Conservation (phyloP, 2,113 vertebrate species). For the Glaucidium brasilianum region DNA sequence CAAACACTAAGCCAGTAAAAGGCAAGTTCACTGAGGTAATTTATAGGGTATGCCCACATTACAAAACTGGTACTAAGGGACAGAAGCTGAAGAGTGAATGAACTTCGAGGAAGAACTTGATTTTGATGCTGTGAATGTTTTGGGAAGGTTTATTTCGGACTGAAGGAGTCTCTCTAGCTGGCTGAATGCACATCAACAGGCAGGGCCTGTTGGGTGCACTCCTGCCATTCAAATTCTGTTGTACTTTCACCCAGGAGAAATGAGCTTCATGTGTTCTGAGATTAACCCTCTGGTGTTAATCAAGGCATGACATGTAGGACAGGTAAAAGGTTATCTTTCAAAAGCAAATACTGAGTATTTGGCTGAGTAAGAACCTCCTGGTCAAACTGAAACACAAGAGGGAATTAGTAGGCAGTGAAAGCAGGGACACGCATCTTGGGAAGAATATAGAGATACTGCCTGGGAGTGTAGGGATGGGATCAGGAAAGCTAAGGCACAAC, state of each 20-base stretch:
- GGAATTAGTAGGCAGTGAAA: background rate
- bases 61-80: background rate
- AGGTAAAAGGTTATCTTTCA: background rate
- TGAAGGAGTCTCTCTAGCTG: background rate
- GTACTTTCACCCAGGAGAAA: background rate
- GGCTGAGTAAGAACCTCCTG: background rate
- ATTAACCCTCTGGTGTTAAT: background rate
- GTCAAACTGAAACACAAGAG: background rate
- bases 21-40: background rate
- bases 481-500: background rate
- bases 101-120: background rate
- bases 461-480: background rate
- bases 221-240: background rate
- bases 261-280: background rate
- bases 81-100: background rate
- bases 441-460: background rate
- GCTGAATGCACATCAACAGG: background rate
- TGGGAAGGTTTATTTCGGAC: background rate
- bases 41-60: background rate
- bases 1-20: background rate
- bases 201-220: background rate
- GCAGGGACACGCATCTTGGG: background rate
- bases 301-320: background rate
- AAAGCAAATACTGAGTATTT: background rate
- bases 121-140: background rate